Conservation (phyloP, 2,888 invertebrate species). For the Eudasyphora cyanicolor region DNA sequence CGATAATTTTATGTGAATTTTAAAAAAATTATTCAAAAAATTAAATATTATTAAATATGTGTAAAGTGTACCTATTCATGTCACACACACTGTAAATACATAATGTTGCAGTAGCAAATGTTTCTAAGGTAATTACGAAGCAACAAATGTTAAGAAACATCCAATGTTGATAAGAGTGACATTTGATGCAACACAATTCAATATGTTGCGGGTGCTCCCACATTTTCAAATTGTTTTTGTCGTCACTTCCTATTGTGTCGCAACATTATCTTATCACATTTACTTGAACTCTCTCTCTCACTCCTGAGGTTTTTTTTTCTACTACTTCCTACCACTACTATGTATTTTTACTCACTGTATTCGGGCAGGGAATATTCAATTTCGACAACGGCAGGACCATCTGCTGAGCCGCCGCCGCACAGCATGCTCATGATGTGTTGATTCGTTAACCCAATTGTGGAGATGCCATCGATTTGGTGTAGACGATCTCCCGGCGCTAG, state of each 20-base stretch:
- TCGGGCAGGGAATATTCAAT: constrained; percentile 92
- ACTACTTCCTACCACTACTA: not conserved
- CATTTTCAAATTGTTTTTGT: not conserved
- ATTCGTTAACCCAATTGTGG: constrained; percentile 87
- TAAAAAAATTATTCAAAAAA: too few relatives aligned
- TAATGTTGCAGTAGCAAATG: constrained; percentile 4
- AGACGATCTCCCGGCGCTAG: constrained; percentile 90
- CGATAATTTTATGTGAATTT: too few relatives aligned
- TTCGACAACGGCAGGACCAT: constrained; percentile 88
- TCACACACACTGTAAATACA: not conserved
- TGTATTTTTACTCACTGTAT: constrained; percentile 83
- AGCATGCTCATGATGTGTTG: constrained; percentile 87
- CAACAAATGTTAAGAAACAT: not conserved
- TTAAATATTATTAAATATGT: too few relatives aligned
- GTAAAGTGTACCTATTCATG: too few relatives aligned
- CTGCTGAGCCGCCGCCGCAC: constrained; percentile 83
- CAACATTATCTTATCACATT: not conserved
- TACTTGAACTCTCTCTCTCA: not conserved
- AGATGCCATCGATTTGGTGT: constrained; percentile 90
- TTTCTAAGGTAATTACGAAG: not conserved
- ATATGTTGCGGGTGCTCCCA: too few relatives aligned
- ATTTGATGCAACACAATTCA: too few relatives aligned
- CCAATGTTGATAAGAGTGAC: too few relatives aligned
- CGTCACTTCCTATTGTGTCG: not conserved
- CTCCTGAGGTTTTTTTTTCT: not conserved